Evolutionary conservation across 1,140 invertebrate species (phyloP), one percentile per base, ranked within the genome.

Genomic region (Drosophila suzukii): DNA sequence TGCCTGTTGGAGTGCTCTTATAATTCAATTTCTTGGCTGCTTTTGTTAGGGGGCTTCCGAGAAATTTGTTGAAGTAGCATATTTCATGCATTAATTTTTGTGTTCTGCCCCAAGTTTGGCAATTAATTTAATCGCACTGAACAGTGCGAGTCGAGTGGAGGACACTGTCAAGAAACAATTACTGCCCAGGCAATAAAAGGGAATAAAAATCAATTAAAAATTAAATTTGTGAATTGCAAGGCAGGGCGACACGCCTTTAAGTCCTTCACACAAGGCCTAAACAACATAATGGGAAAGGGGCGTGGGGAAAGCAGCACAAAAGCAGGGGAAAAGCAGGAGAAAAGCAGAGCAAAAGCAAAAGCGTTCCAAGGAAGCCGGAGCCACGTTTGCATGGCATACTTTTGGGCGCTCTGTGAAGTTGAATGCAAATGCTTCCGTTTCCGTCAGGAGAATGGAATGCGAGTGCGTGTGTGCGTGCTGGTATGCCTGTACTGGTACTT

Each of bases 11-110:
- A 62, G 68, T 55, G 47, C 43, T 55, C 62, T 77, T 73, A 80
- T 83, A 89, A 88, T 88, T 89, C 73, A 89, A 88, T 88, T 88
- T 88, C 71, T 50, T 46, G 63, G 57, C 32, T 49, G 50, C 60
- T 38, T 43, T 60, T 75, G 74, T 76, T 67, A n/a, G 36, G 72
- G 47, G 50, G 63, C 75, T 57, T 59, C 73, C 65, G 56, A 77
- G 70, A 86, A 88, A 66, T 86, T 51, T 86, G 61, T 51, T 58
- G 70, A 61, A 80, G 73, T 53, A 65, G 65, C 78, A 88, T 79
- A 89, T 76, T 85, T 82, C 51, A 39, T 70, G 61, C 68, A 82
- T 75, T 85, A 78, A 81, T 70, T 85, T 81, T 72, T 65, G 50
- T 63, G 53, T 46, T 41, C 30, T 43, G 55, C 17, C 39, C 74